Conservation (phyloP, 2,113 vertebrate species). For the Parus major region DNA sequence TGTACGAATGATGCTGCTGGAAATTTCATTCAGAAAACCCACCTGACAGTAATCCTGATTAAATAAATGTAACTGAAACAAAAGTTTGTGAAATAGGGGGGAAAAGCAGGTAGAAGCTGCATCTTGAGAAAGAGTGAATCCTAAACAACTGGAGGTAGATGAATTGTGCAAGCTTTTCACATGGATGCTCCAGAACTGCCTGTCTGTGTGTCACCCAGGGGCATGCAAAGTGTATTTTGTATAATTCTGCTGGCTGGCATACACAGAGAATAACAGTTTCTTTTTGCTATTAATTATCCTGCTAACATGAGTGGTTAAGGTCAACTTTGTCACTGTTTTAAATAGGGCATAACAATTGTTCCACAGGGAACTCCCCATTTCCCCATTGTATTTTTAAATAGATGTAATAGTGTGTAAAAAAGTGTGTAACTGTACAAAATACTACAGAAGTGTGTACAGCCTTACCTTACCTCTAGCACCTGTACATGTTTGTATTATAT, state of each 20-base stretch:
- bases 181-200: neutral
- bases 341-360: neutral
- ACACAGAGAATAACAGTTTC: neutral
- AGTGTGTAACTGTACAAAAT: neutral
- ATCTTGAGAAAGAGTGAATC: neutral
- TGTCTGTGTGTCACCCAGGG: neutral
- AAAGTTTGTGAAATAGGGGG: neutral
- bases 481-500: neutral
- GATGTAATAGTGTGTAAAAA: neutral
- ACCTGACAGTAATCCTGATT: neutral
- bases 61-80: neutral
- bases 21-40: neutral
- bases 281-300: neutral
- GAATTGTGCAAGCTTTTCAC: neutral
- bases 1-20: neutral
- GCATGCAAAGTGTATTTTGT: neutral
- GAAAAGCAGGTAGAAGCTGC: neutral
- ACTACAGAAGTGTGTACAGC: neutral
- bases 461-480: neutral
- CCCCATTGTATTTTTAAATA: neutral
- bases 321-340: neutral
- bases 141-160: neutral
- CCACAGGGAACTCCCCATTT: neutral
- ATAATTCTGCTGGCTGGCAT: neutral
- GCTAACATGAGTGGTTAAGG: neutral